A percentile compares a stretch with the other conserved stretches of the same genome.
phyloP scores from a whole-genome alignment of 2,113 vertebrate genomes.

The Carlito syrichta region DNA sequence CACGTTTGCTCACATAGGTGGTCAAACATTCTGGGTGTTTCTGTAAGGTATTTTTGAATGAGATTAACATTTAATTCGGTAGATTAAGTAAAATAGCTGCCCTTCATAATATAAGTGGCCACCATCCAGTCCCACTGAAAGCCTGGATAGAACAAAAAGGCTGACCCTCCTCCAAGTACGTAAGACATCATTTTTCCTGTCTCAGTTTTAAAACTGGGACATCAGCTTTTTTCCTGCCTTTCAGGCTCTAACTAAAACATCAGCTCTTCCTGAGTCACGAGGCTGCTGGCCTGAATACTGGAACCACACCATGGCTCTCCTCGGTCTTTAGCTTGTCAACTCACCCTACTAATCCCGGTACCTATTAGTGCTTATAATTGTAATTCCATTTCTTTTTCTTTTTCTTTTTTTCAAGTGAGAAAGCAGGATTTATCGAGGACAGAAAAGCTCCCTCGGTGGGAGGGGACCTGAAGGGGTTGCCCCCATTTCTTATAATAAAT shows the following conservation, averaged over 20 bases:
- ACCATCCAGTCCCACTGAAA: neutral
- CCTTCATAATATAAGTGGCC: neutral
- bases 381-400: too few species aligned
- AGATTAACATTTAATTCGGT: neutral
- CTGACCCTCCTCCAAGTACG: neutral
- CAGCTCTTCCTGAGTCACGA: neutral
- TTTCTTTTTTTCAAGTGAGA: too few species aligned
- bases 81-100: neutral
- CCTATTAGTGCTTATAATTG: neutral
- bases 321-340: neutral
- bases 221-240: neutral
- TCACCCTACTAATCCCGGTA: neutral
- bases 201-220: neutral
- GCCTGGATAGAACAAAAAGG: neutral
- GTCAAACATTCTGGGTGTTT: neutral
- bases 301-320: neutral
- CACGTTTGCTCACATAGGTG: neutral
- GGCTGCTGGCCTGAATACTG: neutral
- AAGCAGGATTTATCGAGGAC: too few species aligned
- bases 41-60: neutral
- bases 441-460: too few species aligned
- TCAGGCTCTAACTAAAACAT: neutral
- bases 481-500: neutral
- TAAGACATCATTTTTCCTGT: neutral
- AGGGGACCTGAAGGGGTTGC: too few species aligned